phyloP scores from a whole-genome alignment of 1,140 invertebrate species.

The Drosophila saltans region DNA sequence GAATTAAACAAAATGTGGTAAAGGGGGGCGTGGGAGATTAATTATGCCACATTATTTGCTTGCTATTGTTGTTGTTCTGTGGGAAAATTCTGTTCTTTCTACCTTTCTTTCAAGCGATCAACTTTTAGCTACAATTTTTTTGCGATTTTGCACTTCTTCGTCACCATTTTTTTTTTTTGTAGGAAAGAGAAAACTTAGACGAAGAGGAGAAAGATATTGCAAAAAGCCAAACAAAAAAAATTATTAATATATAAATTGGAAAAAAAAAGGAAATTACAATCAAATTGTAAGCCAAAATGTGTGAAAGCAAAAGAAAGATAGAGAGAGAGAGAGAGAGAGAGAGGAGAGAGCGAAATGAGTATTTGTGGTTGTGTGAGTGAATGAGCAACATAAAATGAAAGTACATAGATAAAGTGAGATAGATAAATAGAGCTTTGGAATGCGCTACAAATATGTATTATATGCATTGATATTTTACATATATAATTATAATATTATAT shows the following conservation, averaged over 20 bases:
- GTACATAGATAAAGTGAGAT: conserved; percentile 34
- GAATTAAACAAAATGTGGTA: neutral
- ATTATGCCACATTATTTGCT: conserved; percentile 5
- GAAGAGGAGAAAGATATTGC: neutral
- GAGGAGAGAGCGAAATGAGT: conserved; percentile 27
- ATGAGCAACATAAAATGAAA: conserved; percentile 54
- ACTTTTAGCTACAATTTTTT: conserved; percentile 80
- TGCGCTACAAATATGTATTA: conserved; percentile 19
- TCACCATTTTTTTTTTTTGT: conserved; percentile 53
- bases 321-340: conserved; percentile 61
- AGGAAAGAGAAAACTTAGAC: conserved; percentile 49
- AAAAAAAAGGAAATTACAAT: conserved; percentile 38
- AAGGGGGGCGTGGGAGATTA: neutral
- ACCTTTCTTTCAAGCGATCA: conserved; percentile 75
- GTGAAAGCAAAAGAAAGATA: conserved; percentile 66
- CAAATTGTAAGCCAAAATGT: conserved; percentile 75
- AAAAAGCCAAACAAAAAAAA: neutral
- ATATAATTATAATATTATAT: conserved; percentile 8
- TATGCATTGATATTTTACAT: conserved; percentile 4
- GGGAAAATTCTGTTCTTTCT: conserved; percentile 59
- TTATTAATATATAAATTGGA: conserved; percentile 23
- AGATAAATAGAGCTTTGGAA: conserved; percentile 29
- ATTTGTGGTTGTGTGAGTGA: conserved; percentile 24
- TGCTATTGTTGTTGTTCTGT: conserved; percentile 16
- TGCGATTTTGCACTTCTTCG: conserved; percentile 21